Percentiles rank a stretch among this genome's conserved stretches.
phyloP scores from a whole-genome alignment of 2,113 vertebrate genomes.

The Bubo bubo region DNA sequence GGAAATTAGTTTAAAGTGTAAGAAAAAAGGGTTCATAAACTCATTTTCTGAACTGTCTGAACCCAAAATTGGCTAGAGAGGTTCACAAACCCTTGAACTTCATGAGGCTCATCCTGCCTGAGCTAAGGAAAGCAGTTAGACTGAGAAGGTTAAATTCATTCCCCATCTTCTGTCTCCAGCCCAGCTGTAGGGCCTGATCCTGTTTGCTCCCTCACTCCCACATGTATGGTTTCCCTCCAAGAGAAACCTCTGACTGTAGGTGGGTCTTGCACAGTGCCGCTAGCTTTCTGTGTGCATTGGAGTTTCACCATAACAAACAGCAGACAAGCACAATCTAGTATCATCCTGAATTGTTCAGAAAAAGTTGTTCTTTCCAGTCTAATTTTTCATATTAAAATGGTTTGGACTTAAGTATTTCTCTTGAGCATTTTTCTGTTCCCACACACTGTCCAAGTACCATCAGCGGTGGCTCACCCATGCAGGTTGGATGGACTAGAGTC shows the following conservation, averaged over 20 bases:
- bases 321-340: not conserved
- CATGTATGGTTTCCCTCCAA: not conserved
- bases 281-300: not conserved
- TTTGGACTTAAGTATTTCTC: not conserved
- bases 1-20: not conserved
- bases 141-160: not conserved
- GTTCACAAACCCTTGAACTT: not conserved
- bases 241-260: not conserved
- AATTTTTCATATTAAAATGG: not conserved
- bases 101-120: not conserved
- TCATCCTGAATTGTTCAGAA: not conserved
- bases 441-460: accelerated
- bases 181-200: not conserved
- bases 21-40: not conserved
- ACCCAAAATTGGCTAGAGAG: not conserved
- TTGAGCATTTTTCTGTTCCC: not conserved
- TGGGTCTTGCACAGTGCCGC: not conserved
- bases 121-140: not conserved
- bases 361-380: not conserved
- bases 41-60: not conserved
- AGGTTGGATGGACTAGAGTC: not conserved
- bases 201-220: not conserved
- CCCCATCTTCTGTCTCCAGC: not conserved
- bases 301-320: not conserved
- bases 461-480: not conserved